Conservation (phyloP, 1,140 invertebrate genomes). For the Drosophila tsacasi region DNA sequence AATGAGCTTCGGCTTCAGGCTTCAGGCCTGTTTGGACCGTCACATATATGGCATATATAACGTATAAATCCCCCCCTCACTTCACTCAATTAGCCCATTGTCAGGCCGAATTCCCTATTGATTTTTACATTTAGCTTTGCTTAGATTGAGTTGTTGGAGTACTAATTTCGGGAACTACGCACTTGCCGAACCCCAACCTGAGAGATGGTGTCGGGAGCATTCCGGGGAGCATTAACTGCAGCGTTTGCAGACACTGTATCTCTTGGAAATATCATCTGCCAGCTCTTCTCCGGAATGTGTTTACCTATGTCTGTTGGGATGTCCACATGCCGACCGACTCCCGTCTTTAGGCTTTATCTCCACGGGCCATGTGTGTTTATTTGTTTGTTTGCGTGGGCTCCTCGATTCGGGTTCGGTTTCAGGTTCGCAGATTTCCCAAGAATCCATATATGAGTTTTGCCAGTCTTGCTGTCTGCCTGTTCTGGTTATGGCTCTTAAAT, state of each 20-base stretch:
- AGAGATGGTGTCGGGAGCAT: not conserved
- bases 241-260: constrained; percentile 11
- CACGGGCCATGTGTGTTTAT: not conserved
- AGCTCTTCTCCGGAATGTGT: constrained; percentile 7
- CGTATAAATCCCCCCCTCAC: constrained; percentile 7
- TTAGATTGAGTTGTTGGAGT: constrained; percentile 10
- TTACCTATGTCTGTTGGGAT: constrained; percentile 12
- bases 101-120: constrained; percentile 20
- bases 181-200: not conserved
- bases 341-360: constrained; percentile 13
- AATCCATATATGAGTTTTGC: constrained; percentile 1
- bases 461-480: not conserved
- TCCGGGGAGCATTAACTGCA: constrained; percentile 9
- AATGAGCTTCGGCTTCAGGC: constrained; percentile 24
- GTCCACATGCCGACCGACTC: constrained; percentile 16
- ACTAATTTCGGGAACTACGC: constrained; percentile 11
- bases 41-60: constrained; percentile 9
- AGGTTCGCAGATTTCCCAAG: constrained; percentile 16
- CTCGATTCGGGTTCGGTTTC: not conserved
- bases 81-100: constrained; percentile 30
- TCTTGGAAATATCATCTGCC: constrained; percentile 13
- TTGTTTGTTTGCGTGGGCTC: constrained; percentile 24
- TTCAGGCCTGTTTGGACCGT: not conserved
- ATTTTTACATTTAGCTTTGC: constrained; percentile 12
- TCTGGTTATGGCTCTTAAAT: constrained; percentile 13